These are phyloP conservation scores for Xestia ashworthii DNA, from an alignment of 2,888 invertebrate species.

Conservation along the genomic window DNA sequence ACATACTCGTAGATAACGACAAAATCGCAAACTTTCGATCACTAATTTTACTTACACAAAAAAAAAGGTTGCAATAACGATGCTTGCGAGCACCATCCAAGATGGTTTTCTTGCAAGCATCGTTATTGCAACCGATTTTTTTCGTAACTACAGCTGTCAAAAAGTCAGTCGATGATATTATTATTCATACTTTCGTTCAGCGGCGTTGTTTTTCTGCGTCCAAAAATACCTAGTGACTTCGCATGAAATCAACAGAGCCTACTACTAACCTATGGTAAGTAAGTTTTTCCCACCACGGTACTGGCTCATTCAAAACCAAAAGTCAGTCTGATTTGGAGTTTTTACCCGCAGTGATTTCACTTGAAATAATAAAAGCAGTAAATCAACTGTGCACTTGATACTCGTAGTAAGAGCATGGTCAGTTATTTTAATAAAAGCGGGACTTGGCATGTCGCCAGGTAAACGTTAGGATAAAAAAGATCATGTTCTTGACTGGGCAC, in stretches of 20 bases:
- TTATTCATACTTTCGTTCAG: not conserved
- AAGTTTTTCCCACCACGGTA: not conserved
- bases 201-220: not conserved
- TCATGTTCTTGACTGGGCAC: conserved; percentile 36
- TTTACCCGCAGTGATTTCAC: not conserved
- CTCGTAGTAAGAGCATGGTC: conserved; percentile 23
- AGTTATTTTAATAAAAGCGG: conserved; percentile 47
- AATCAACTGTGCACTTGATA: conserved; percentile 17
- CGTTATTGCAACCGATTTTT: too few species aligned
- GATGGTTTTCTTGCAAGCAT: too few species aligned
- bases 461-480: conserved; percentile 33
- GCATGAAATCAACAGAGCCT: too few species aligned
- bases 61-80: too few species aligned
- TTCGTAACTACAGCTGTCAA: not conserved
- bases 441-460: conserved; percentile 41
- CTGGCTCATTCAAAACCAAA: not conserved
- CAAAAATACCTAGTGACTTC: not conserved
- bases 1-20: too few species aligned
- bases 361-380: not conserved
- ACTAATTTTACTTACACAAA: too few species aligned
- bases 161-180: not conserved
- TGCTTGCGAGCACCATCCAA: too few species aligned
- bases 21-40: too few species aligned
- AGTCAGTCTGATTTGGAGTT: too few species aligned
- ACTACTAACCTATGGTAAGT: not conserved